phyloP scores from a whole-genome alignment of 2,888 invertebrate species.

The Osedax fenrisi region DNA sequence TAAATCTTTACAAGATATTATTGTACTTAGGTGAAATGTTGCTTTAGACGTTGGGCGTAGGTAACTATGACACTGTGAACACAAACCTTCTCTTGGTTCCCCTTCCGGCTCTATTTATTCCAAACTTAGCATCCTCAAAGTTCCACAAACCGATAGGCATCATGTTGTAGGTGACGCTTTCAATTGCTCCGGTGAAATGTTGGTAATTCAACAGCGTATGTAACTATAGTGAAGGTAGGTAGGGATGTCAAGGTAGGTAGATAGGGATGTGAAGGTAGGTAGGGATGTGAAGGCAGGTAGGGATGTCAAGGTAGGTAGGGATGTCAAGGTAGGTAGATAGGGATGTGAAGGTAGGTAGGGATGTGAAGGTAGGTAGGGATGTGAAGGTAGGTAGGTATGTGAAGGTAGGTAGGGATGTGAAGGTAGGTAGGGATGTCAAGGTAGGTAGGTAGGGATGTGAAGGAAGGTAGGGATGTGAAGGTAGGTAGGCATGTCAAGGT shows the following conservation, averaged over 20 bases:
- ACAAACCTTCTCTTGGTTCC: not conserved
- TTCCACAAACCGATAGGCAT: conserved; percentile 87
- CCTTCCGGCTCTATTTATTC: not conserved
- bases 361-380: conserved; percentile 40
- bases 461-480: not conserved
- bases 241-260: too few relatives aligned
- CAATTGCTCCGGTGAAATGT: conserved; percentile 77
- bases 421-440: conserved; percentile 43
- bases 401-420: not conserved
- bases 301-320: conserved; percentile 37
- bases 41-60: too few relatives aligned
- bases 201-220: conserved; percentile 46
- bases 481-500: conserved; percentile 43
- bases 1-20: too few relatives aligned
- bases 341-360: not conserved
- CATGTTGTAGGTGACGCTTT: conserved; percentile 77
- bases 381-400: too few relatives aligned
- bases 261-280: not conserved
- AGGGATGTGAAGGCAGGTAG: conserved; percentile 39
- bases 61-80: too few relatives aligned
- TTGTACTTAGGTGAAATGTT: too few relatives aligned
- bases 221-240: conserved; percentile 7
- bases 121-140: conserved; percentile 62
- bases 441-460: not conserved
- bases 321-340: too few relatives aligned